Evolutionary conservation across 2,797 vertebrate species (phyloP).

Genomic region (Malacoctenus gilli): DNA sequence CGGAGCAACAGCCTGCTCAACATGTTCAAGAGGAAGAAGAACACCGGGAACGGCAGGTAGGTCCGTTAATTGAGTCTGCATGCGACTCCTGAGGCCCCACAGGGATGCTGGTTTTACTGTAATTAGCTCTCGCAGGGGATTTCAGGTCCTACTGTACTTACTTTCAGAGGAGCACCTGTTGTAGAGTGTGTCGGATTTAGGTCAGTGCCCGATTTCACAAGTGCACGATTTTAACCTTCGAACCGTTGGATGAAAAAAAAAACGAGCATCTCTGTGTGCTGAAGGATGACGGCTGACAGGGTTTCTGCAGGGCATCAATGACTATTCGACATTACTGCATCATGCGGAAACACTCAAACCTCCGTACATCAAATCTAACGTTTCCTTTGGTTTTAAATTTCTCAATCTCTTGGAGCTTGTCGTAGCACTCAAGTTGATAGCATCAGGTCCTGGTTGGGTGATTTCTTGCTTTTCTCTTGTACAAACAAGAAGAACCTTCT

Average conservation of each 20-base stretch:
- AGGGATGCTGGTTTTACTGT: conserved; percentile 73
- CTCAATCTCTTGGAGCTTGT: too few relatives aligned
- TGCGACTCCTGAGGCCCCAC: conserved; percentile 74
- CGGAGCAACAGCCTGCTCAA: conserved; percentile 94
- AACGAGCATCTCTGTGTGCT: conserved; percentile 76
- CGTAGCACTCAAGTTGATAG: too few relatives aligned
- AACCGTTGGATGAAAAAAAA: conserved; percentile 68
- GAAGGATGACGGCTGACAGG: conserved; percentile 56
- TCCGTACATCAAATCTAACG: too few relatives aligned
- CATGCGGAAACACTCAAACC: not conserved
- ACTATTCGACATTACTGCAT: not conserved
- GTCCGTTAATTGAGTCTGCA: conserved; percentile 73
- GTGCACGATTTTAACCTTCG: conserved; percentile 55
- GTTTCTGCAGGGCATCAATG: conserved; percentile 36
- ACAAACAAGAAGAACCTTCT: too few relatives aligned
- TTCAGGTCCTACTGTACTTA: conserved; percentile 72
- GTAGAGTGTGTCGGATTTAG: conserved; percentile 71
- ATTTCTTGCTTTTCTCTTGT: too few relatives aligned
- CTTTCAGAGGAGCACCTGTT: conserved; percentile 69
- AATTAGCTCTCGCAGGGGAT: conserved; percentile 59
- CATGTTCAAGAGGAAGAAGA: conserved; percentile 98
- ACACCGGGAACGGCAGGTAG: conserved; percentile 92
- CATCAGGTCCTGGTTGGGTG: too few relatives aligned
- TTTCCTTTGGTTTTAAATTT: too few relatives aligned
- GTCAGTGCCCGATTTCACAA: conserved; percentile 74